Evolutionary conservation across 2,797 vertebrate genomes (phyloP), one percentile per base, ranked within the genome.

Genomic region (Chaetodon trifasciatus): DNA sequence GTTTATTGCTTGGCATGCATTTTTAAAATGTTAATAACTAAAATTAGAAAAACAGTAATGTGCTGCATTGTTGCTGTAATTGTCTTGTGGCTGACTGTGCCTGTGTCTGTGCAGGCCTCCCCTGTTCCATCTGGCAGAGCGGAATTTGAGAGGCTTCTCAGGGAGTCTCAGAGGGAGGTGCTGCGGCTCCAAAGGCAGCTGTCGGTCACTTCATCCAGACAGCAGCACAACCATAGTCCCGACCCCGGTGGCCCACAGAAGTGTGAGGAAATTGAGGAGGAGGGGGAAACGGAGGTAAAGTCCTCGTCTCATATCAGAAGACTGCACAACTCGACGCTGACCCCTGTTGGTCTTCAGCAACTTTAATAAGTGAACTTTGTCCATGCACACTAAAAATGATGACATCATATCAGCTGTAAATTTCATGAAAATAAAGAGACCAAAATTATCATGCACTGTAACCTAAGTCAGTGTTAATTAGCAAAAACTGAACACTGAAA

Each of bases 81-180:
- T 12, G 37, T 71, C 37, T 19, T n/a, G 1, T 5, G 2, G 16
- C 4, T 6, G 53, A 23, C 58, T 70, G 58, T 75, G 13, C 24
- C 6, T 72, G 46, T 79, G 8, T 61, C 1, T 71, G 5, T 15
- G 89, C 86, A 97, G 61, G 94, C 92, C 76, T 94, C 94, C 68
- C 87, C 95, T 71, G 72, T 71, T 81, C 94, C 94, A 73, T 92
- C 94, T 61, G 94, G 91, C 10, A 19, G 93, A 86, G 80, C 87
- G 17, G 96, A 98, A 83, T 97, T 98, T 10, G 97, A 98, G 88
- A 96, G 94, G 71, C 95, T 99, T 76, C 92, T 99, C 76, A 94
- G 95, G 61, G 98, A 98, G 88, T 99, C 98, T 78, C 98, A 99
- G 93, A 96, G 94, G 79, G 98, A 99, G 92, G 98, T 99, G 55